These are phyloP conservation scores for Aspidiotus rigidus DNA, from an alignment of 2,888 invertebrate genomes.

Conservation along the genomic window DNA sequence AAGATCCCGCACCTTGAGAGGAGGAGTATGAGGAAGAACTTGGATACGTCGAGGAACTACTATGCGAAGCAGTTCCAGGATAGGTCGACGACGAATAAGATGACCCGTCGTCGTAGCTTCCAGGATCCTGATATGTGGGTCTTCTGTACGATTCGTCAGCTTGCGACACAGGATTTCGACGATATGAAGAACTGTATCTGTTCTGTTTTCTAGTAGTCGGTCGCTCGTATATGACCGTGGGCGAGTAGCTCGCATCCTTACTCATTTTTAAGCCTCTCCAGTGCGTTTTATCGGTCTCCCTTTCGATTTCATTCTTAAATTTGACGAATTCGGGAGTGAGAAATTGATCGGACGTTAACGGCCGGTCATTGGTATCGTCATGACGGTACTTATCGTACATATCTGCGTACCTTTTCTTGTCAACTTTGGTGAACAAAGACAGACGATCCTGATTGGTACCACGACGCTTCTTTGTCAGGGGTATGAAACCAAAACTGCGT, in stretches of 20 bases:
- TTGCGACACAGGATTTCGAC: background rate
- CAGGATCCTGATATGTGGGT: slow-evolving; percentile 9
- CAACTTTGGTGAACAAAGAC: slow-evolving; percentile 12
- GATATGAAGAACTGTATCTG: background rate
- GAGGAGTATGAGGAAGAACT: slow-evolving; percentile 9
- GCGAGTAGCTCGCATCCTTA: slow-evolving; percentile 9
- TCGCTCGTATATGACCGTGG: slow-evolving; percentile 12
- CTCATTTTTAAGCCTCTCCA: slow-evolving; percentile 24
- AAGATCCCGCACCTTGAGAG: background rate
- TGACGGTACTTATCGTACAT: slow-evolving; percentile 5
- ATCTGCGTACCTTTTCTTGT: background rate
- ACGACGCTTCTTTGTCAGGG: slow-evolving; percentile 3
- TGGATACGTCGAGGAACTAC: slow-evolving; percentile 8
- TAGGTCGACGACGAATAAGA: background rate
- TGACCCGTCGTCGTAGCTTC: slow-evolving; percentile 10
- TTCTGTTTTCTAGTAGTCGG: background rate
- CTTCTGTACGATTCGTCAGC: background rate
- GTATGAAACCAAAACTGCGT: background rate
- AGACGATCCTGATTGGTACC: slow-evolving; percentile 3
- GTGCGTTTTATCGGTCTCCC: slow-evolving; percentile 17
- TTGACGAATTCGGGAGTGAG: slow-evolving; percentile 21
- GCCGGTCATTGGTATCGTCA: background rate
- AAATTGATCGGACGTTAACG: slow-evolving; percentile 8
- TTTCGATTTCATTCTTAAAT: slow-evolving; percentile 28
- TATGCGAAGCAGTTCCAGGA: background rate